Evolutionary conservation across 2,888 invertebrate species (phyloP).

Genomic region (Dasypolia templi): DNA sequence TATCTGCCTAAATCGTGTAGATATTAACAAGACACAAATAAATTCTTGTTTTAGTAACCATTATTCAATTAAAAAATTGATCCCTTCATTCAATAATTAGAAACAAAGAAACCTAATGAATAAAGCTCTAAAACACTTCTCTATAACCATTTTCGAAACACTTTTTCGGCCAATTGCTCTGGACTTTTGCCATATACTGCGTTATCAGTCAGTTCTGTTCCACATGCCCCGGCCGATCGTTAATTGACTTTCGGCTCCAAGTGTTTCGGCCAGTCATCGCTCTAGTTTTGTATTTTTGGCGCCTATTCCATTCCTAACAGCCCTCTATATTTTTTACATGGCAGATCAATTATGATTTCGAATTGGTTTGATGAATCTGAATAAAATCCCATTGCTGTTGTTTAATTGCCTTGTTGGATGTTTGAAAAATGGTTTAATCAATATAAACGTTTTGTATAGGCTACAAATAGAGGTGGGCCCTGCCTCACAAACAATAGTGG

Average conservation of each 20-base stretch:
- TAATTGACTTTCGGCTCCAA: constrained; percentile 88
- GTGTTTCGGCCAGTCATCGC: constrained; percentile 88
- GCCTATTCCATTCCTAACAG: constrained; percentile 88
- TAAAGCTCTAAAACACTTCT: not conserved
- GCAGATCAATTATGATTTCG: constrained; percentile 90
- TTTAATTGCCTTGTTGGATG: constrained; percentile 88
- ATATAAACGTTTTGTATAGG: constrained; percentile 76
- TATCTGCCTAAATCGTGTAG: not conserved
- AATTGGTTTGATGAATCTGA: constrained; percentile 90
- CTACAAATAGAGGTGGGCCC: constrained; percentile 69
- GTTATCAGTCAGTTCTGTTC: constrained; percentile 77
- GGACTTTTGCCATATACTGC: constrained; percentile 67
- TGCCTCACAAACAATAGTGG: constrained; percentile 58
- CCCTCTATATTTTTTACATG: constrained; percentile 89
- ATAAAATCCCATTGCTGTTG: constrained; percentile 89
- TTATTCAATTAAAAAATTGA: not conserved
- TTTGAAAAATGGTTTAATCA: constrained; percentile 87
- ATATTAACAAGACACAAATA: not conserved
- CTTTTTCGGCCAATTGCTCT: constrained; percentile 55
- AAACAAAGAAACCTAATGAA: not conserved
- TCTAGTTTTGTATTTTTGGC: constrained; percentile 89
- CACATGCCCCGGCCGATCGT: constrained; percentile 83
- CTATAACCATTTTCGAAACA: not conserved
- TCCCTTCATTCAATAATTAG: not conserved
- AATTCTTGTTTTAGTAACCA: not conserved